phyloP scores from a whole-genome alignment of 2,888 invertebrate species.

The Tethea ocularis region DNA sequence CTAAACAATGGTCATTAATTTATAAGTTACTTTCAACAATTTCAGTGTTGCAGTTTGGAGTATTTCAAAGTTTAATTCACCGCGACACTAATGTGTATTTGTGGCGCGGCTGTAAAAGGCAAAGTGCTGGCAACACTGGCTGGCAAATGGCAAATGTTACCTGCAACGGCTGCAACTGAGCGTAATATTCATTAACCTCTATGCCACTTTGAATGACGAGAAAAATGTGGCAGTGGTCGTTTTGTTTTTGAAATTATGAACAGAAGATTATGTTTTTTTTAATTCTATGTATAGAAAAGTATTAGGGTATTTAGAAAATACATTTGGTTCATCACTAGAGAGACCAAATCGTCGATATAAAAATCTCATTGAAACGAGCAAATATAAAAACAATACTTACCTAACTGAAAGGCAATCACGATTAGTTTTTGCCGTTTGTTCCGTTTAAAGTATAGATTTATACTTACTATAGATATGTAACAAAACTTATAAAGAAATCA shows the following conservation, averaged over 20 bases:
- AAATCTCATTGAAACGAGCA: no score
- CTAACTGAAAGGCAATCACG: no score
- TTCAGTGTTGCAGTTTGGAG: constrained; percentile 3
- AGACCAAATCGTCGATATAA: no score
- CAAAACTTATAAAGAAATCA: not conserved
- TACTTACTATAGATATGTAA: no score
- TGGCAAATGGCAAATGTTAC: constrained; percentile 4
- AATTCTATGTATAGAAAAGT: no score
- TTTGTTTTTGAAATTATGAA: not conserved
- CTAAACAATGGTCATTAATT: not conserved
- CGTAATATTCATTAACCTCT: constrained; percentile 3
- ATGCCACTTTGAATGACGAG: constrained; percentile 1
- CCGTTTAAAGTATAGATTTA: no score
- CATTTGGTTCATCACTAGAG: not conserved
- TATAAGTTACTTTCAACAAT: not conserved
- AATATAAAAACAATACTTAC: no score
- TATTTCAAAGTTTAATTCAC: constrained; percentile 4
- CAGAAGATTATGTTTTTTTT: no score
- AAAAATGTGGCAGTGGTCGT: not conserved
- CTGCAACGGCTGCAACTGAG: not conserved
- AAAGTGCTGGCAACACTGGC: constrained; percentile 3
- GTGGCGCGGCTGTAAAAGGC: constrained; percentile 2
- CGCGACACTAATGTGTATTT: constrained; percentile 3
- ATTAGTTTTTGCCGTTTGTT: no score
- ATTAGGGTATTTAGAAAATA: not conserved